These are phyloP conservation scores for Strix uralensis DNA, from an alignment of 2,113 vertebrate species.

Conservation along the genomic window DNA sequence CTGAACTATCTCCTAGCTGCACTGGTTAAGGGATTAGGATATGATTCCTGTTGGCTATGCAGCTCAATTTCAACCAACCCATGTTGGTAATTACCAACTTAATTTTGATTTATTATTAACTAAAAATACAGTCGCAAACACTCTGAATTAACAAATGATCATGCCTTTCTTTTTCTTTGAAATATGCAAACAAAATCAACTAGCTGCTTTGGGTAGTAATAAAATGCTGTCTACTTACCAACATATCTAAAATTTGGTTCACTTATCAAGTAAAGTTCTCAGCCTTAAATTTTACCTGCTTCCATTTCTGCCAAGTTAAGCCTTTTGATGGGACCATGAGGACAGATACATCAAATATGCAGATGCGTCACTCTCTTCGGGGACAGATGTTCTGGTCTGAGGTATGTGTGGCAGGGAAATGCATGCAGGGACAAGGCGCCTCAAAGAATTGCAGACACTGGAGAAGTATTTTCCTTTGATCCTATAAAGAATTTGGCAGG, in stretches of 20 bases:
- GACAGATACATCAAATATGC: not conserved
- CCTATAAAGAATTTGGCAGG: not conserved
- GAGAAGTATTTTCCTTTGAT: slow-evolving; percentile 27
- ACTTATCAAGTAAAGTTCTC: not conserved
- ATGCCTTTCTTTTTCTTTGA: not conserved
- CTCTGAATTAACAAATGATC: not conserved
- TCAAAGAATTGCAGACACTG: not conserved
- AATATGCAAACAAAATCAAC: not conserved
- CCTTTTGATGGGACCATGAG: not conserved
- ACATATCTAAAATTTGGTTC: not conserved
- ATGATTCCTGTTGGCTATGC: not conserved
- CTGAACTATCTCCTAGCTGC: not conserved
- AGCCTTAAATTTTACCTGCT: not conserved
- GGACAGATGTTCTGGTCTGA: not conserved
- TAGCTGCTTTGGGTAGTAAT: not conserved
- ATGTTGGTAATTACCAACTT: not conserved
- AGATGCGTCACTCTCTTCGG: not conserved
- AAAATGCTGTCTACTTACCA: not conserved
- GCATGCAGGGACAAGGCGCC: not conserved
- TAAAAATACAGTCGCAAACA: not conserved
- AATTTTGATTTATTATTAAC: not conserved
- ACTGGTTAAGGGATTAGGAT: not conserved
- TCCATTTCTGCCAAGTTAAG: not conserved
- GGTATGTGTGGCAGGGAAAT: not conserved
- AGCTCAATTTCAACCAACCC: not conserved